These are phyloP conservation scores for Busseola fusca DNA, from an alignment of 2,888 invertebrate species.

Conservation along the genomic window DNA sequence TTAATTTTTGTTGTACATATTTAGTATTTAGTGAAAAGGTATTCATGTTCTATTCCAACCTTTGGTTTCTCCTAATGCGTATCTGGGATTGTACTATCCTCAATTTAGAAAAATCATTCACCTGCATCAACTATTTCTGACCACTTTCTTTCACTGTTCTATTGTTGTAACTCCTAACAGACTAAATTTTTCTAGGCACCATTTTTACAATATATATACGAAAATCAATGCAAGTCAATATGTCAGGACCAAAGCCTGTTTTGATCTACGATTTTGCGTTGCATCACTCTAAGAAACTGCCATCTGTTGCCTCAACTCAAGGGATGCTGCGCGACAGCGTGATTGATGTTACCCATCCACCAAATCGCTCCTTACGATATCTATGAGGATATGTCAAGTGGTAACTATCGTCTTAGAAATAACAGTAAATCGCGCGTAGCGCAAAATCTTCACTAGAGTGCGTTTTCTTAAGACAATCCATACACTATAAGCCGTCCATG, in stretches of 20 bases:
- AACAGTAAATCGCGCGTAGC: not conserved
- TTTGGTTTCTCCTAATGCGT: not conserved
- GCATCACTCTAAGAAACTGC: constrained; percentile 44
- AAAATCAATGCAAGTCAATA: not conserved
- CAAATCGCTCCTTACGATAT: constrained; percentile 31
- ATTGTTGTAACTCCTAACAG: not conserved
- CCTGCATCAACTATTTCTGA: not conserved
- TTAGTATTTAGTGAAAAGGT: constrained; percentile 26
- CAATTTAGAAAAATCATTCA: not conserved
- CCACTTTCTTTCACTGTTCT: not conserved
- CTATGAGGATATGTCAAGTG: constrained; percentile 3
- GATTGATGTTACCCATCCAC: constrained; percentile 41
- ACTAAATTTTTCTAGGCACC: not conserved
- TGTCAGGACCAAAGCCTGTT: constrained; percentile 1
- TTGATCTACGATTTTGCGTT: constrained; percentile 16
- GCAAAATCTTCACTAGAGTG: not conserved
- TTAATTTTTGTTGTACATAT: constrained; percentile 61
- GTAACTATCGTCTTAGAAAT: not conserved
- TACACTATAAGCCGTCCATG: not conserved
- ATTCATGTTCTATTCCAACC: not conserved
- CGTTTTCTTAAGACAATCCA: not conserved
- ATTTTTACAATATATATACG: not conserved
- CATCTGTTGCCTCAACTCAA: constrained; percentile 48
- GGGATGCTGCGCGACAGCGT: constrained; percentile 43
- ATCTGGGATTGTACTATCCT: not conserved